phyloP scores from a whole-genome alignment of 2,113 vertebrate genomes.

The Cyphomyrus discorhynchus region DNA sequence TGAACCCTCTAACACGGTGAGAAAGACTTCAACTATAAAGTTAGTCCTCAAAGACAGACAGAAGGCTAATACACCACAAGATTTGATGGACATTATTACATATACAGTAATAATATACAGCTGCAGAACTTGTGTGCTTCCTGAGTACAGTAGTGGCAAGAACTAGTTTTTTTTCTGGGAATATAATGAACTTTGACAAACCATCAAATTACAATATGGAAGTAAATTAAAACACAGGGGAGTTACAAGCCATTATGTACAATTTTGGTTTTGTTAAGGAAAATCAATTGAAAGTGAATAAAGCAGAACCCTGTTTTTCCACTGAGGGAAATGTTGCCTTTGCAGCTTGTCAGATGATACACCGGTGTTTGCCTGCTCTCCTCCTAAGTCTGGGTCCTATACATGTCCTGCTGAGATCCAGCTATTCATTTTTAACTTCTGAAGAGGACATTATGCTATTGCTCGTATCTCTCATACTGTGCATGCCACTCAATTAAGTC shows the following conservation, averaged over 20 bases:
- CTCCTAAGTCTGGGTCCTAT: too few species aligned
- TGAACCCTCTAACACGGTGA: not conserved
- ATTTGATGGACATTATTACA: not conserved
- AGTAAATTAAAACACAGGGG: constrained; percentile 10
- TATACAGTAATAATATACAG: not conserved
- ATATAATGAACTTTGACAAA: not conserved
- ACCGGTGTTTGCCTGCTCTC: not conserved
- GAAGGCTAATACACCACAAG: not conserved
- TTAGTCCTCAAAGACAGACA: not conserved
- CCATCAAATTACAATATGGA: not conserved
- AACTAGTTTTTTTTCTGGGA: not conserved
- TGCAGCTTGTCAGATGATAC: not conserved
- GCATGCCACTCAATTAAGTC: not conserved
- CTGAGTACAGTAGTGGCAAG: not conserved
- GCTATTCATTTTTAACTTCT: not conserved
- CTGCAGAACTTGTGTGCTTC: not conserved
- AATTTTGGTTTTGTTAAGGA: not conserved
- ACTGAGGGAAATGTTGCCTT: not conserved
- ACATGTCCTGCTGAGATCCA: not conserved
- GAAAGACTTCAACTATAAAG: not conserved
- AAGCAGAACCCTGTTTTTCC: not conserved
- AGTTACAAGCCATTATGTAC: not conserved
- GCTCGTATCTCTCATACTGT: not conserved
- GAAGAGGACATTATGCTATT: not conserved
- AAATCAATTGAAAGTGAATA: constrained; percentile 6